Conservation (phyloP, 2,888 invertebrate species). For the Penaeus monodon region DNA sequence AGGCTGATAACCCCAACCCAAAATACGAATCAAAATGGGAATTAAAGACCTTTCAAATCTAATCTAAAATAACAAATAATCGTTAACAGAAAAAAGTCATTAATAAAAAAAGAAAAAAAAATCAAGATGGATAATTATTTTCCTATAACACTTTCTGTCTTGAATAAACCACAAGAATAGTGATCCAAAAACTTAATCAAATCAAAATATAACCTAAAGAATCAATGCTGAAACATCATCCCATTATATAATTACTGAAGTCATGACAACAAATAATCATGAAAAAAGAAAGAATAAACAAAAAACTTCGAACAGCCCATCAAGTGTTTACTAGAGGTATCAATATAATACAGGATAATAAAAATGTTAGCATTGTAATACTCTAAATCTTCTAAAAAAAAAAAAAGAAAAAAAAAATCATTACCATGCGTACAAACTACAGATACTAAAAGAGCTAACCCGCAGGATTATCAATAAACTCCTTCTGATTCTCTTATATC, state of each 20-base stretch:
- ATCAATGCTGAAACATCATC: neutral
- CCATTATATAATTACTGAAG: too few relatives aligned
- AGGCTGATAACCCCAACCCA: too few relatives aligned
- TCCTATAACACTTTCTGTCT: neutral
- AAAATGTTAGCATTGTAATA: neutral
- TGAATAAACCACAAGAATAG: neutral
- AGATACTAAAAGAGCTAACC: neutral
- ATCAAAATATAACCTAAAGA: neutral
- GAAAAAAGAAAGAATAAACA: too few relatives aligned
- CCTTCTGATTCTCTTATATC: neutral
- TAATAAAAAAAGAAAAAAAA: too few relatives aligned
- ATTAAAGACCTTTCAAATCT: too few relatives aligned
- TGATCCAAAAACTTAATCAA: slow-evolving; percentile 4
- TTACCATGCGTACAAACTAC: too few relatives aligned
- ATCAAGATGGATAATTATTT: neutral
- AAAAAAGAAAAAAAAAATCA: neutral
- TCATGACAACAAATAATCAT: too few relatives aligned
- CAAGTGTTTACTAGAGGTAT: too few relatives aligned
- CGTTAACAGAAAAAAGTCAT: too few relatives aligned
- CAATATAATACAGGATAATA: neutral
- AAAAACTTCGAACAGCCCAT: too few relatives aligned
- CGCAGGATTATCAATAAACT: too few relatives aligned
- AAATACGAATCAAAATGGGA: neutral
- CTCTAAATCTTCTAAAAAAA: too few relatives aligned
- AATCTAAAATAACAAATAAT: neutral